Percentiles rank a stretch among this genome's conserved stretches.
These are phyloP conservation scores for Hydropsyche tenuis DNA, from an alignment of 1,140 invertebrate genomes.

Conservation along the genomic window DNA sequence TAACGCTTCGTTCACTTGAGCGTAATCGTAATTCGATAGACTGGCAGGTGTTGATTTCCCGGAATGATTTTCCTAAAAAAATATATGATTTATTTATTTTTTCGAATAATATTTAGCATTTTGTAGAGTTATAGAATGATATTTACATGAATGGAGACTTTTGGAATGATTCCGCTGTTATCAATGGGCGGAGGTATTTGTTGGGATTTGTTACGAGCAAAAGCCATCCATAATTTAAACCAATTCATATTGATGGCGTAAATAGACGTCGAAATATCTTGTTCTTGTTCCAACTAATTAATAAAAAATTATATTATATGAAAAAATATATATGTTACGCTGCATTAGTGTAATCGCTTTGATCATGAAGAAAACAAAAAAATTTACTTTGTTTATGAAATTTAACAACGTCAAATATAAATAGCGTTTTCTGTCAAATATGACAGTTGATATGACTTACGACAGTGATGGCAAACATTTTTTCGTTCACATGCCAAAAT, in stretches of 20 bases:
- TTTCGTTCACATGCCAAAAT: too few relatives aligned
- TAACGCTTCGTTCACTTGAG: conserved; percentile 81
- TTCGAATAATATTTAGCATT: background rate
- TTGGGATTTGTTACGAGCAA: conserved; percentile 76
- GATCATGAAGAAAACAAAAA: too few relatives aligned
- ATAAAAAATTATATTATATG: conserved; percentile 5
- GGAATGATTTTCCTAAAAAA: conserved; percentile 28
- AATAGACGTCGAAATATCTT: conserved; percentile 61
- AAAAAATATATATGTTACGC: background rate
- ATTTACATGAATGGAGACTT: conserved; percentile 55
- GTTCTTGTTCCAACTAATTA: conserved; percentile 2
- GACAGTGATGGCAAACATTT: too few relatives aligned
- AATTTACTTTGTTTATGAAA: too few relatives aligned
- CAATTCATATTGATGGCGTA: conserved; percentile 88
- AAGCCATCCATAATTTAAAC: conserved; percentile 90
- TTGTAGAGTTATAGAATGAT: background rate
- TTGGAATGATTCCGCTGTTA: conserved; percentile 74
- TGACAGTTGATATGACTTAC: too few relatives aligned
- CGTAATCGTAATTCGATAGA: conserved; percentile 76
- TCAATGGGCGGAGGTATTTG: conserved; percentile 88
- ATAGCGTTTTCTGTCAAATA: too few relatives aligned
- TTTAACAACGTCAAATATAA: too few relatives aligned
- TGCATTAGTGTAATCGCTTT: background rate
- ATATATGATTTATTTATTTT: conserved; percentile 11
- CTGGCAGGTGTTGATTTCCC: conserved; percentile 52